These are phyloP conservation scores for Drosophila pruinosa DNA, from an alignment of 1,140 invertebrate species.

Conservation along the genomic window DNA sequence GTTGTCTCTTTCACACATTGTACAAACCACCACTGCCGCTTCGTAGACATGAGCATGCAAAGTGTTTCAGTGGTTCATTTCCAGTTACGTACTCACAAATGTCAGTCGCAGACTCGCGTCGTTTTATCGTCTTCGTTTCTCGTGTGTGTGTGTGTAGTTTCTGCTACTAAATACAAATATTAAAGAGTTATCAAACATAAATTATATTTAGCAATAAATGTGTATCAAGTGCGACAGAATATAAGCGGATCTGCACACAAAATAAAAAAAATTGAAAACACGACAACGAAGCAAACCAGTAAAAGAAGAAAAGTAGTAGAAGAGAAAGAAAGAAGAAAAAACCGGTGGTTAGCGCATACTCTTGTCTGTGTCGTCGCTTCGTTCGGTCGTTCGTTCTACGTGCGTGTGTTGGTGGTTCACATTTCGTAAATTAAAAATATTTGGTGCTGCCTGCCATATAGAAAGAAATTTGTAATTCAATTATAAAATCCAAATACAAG, in stretches of 20 bases:
- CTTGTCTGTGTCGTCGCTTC: constrained; percentile 56
- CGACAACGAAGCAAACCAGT: constrained; percentile 42
- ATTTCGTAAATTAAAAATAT: constrained; percentile 62
- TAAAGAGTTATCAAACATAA: constrained; percentile 18
- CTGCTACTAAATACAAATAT: constrained; percentile 43
- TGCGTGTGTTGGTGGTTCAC: constrained; percentile 56
- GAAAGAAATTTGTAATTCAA: constrained; percentile 42
- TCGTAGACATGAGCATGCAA: constrained; percentile 55
- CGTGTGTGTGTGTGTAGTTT: constrained; percentile 48
- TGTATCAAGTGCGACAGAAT: constrained; percentile 25
- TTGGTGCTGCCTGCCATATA: constrained; percentile 48
- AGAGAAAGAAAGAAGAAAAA: constrained; percentile 69
- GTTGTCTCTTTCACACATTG: constrained; percentile 60
- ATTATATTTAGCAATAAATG: constrained; percentile 11
- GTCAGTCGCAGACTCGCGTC: constrained; percentile 64
- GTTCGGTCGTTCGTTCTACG: constrained; percentile 26
- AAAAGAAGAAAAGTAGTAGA: constrained; percentile 48
- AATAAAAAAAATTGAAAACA: constrained; percentile 33
- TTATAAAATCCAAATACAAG: constrained; percentile 30
- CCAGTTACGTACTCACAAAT: constrained; percentile 64
- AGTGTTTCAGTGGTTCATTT: constrained; percentile 65
- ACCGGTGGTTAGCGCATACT: constrained; percentile 71
- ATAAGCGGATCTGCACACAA: constrained; percentile 15
- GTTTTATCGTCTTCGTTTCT: constrained; percentile 48
- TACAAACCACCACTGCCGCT: constrained; percentile 58